Conservation (phyloP, 2,888 invertebrate species). For the Polietes domitor region DNA sequence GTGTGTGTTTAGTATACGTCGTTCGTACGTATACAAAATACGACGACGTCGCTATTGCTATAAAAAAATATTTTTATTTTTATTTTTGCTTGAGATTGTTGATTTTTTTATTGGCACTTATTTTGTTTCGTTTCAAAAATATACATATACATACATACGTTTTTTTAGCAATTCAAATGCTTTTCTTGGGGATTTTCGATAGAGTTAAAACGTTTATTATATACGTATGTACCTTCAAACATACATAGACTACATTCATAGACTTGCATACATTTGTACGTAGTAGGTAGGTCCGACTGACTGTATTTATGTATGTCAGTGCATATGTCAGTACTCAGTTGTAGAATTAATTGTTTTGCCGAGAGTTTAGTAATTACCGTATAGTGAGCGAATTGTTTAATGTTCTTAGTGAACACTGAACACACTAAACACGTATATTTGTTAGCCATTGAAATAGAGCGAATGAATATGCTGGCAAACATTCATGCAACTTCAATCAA, state of each 20-base stretch:
- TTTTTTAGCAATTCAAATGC: slow-evolving; percentile 18
- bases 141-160: neutral
- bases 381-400: no score
- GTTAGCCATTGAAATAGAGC: no score
- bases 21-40: neutral
- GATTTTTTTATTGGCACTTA: slow-evolving; percentile 15
- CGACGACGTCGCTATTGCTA: slow-evolving; percentile 16
- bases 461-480: no score
- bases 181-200: neutral
- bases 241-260: no score
- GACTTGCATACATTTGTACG: no score
- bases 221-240: neutral
- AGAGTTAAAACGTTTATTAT: neutral
- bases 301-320: neutral
- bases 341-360: no score
- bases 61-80: slow-evolving; percentile 6
- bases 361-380: no score
- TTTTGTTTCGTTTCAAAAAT: slow-evolving; percentile 5
- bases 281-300: no score
- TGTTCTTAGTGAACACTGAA: no score
- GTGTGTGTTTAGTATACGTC: neutral
- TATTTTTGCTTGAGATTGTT: neutral
- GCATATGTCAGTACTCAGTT: neutral
- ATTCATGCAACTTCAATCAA: no score
- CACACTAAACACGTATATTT: no score